These are phyloP conservation scores for Eciton burchellii DNA, from an alignment of 1,140 invertebrate species.

Conservation along the genomic window DNA sequence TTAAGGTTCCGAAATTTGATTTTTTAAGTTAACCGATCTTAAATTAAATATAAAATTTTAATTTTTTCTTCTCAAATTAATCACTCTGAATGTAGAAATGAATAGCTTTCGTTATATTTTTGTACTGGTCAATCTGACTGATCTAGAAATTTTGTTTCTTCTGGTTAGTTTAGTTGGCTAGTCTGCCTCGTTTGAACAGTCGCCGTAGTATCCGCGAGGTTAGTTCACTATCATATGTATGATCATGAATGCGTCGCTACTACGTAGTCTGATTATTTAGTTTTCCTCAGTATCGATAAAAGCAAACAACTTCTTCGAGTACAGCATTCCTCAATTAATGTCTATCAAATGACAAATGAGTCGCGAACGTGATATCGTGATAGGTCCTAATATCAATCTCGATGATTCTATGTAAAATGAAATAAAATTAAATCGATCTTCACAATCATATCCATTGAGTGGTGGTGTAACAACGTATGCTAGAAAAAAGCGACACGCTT, in stretches of 20 bases:
- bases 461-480: slow-evolving; percentile 27
- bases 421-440: slow-evolving; percentile 8
- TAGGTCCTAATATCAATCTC: neutral
- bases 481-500: neutral
- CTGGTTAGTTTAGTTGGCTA: too few relatives aligned
- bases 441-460: neutral
- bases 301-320: neutral
- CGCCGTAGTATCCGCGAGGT: too few relatives aligned
- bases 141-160: too few relatives aligned
- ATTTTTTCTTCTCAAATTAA: too few relatives aligned
- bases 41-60: too few relatives aligned
- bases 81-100: too few relatives aligned
- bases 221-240: too few relatives aligned
- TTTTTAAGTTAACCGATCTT: too few relatives aligned
- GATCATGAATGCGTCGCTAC: neutral
- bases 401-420: neutral
- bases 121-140: too few relatives aligned
- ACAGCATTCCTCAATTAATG: neutral
- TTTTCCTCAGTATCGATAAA: slow-evolving; percentile 5
- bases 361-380: neutral
- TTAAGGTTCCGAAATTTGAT: too few relatives aligned
- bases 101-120: too few relatives aligned
- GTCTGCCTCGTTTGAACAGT: too few relatives aligned
- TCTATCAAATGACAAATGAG: slow-evolving; percentile 44
- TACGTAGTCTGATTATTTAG: neutral